phyloP scores from a whole-genome alignment of 2,888 invertebrate genomes.

The Creontiades dilutus region DNA sequence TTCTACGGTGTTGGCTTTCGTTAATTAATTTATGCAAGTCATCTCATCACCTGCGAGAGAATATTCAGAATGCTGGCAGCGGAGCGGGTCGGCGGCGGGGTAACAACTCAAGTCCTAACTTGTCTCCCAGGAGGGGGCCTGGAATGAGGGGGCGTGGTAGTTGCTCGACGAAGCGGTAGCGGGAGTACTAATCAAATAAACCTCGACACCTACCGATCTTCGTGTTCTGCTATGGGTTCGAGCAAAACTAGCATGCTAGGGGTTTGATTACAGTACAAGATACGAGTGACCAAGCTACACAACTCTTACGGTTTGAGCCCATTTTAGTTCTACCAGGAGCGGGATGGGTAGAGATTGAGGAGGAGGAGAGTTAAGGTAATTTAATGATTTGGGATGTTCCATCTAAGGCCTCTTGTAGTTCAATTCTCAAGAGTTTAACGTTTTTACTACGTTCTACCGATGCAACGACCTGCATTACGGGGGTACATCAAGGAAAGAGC shows the following conservation, averaged over 20 bases:
- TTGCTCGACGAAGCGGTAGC: not conserved
- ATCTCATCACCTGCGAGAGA: constrained; percentile 42
- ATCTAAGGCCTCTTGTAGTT: too few relatives aligned
- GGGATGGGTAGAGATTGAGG: too few relatives aligned
- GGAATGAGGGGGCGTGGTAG: not conserved
- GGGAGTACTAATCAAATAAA: constrained; percentile 26
- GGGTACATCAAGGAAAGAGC: too few relatives aligned
- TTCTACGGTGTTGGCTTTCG: constrained; percentile 12
- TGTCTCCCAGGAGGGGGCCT: not conserved
- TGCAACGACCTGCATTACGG: too few relatives aligned
- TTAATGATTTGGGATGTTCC: too few relatives aligned
- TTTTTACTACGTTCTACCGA: too few relatives aligned
- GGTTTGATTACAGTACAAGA: not conserved
- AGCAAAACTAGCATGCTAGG: not conserved
- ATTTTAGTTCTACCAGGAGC: too few relatives aligned
- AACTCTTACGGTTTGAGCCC: too few relatives aligned
- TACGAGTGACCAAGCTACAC: too few relatives aligned
- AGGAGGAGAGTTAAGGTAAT: too few relatives aligned
- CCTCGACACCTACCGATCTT: constrained; percentile 18
- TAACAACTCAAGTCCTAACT: constrained; percentile 16
- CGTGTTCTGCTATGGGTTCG: not conserved
- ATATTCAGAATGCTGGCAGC: constrained; percentile 26
- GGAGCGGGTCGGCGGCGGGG: not conserved
- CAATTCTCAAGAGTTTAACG: too few relatives aligned
- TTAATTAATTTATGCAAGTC: constrained; percentile 57